phyloP scores from a whole-genome alignment of 2,888 invertebrate species.

The Spisula solida region DNA sequence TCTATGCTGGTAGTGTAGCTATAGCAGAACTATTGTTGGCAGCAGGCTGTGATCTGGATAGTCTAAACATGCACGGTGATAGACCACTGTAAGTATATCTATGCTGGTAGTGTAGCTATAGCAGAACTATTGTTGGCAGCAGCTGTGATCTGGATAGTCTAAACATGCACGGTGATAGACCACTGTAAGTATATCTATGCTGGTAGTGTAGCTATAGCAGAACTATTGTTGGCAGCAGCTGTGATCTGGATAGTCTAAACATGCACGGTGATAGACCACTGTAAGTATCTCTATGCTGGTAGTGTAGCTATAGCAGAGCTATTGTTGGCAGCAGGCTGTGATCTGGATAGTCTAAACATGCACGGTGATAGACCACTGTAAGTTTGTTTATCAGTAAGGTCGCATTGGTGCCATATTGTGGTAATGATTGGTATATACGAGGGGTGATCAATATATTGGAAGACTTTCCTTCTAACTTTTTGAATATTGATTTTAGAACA shows the following conservation, averaged over 20 bases:
- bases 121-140: slow-evolving; percentile 92
- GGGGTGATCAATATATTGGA: too few species aligned
- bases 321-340: slow-evolving; percentile 92
- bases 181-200: slow-evolving; percentile 91
- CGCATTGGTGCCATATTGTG: too few species aligned
- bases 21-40: slow-evolving; percentile 92
- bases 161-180: slow-evolving; percentile 95
- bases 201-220: slow-evolving; percentile 88
- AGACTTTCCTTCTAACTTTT: too few species aligned
- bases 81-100: slow-evolving; percentile 92
- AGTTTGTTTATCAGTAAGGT: neutral
- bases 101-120: slow-evolving; percentile 81
- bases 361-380: slow-evolving; percentile 96
- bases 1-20: neutral
- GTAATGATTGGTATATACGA: too few species aligned
- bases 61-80: slow-evolving; percentile 94
- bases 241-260: slow-evolving; percentile 92
- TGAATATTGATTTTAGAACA: too few species aligned
- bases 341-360: slow-evolving; percentile 92
- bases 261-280: slow-evolving; percentile 95
- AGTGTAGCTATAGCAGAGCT: slow-evolving; percentile 90
- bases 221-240: slow-evolving; percentile 92
- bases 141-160: slow-evolving; percentile 91
- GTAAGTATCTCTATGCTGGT: slow-evolving; percentile 89
- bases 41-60: slow-evolving; percentile 92